Evolutionary conservation across 2,797 vertebrate genomes (phyloP), one percentile per base, ranked within the genome.

Genomic region (Tadarida brasiliensis): DNA sequence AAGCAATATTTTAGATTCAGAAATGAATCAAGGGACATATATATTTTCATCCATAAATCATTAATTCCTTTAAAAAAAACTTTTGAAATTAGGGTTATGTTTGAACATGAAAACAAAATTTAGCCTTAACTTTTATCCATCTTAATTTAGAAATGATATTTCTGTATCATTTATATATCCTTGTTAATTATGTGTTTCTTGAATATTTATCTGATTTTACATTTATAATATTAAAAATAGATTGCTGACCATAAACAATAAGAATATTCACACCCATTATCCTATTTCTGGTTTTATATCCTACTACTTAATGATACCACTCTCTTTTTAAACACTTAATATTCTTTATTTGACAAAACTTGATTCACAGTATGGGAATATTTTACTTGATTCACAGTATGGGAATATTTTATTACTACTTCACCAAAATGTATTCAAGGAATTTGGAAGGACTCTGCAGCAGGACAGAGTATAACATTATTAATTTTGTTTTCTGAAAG

Each of bases 401-500:
- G 17, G 35, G 12, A 61, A 61, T 90, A 90, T 83, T 94, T 93
- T 90, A 76, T 94, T n/a, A 82, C 7, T 88, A 81, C 93, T 85
- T 91, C 19, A 63, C 8, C 44, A 96, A 81, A 92, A 73, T 47
- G 56, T 84, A 22, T 65, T 88, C 12, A 89, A 80, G 33, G 73
- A 83, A 84, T 84, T 88, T 51, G 84, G 57, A 56, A 77, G 8
- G 51, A 74, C 47, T 91, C 10, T 68, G 49, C 59, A 91, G 24
- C 47, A 90, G 14, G 76, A 0, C 84, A 78, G 44, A 96, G 90
- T 87, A 56, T 82, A 85, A 3, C 56, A 44, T 78, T 93, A 87
- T 80, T 95, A 93, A 97, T 56, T 91, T 47, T n/a, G 28, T 76
- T 96, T 97, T 98, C 86, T 94, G 88, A 97, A 97, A 92, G 96